Base-by-base conservation (phyloP, 2,797 vertebrate genomes). In the Astyanax mexicanus region DNA sequence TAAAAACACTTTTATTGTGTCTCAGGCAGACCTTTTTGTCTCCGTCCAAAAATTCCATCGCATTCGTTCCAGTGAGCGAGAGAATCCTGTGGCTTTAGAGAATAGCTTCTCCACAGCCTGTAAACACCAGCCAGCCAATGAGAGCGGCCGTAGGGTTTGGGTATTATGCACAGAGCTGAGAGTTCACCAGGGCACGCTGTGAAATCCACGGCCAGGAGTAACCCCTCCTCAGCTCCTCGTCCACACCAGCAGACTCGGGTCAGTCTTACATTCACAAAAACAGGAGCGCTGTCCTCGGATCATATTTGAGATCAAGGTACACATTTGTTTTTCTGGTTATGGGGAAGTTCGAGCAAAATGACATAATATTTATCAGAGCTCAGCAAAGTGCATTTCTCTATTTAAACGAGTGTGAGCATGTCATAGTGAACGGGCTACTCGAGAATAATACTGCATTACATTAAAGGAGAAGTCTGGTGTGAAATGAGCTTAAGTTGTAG, bases 61-160 rank as follows among this genome's bases (percentile, higher is more conserved):
- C 69, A 82, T 80, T 86, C 35, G 77, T 79, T 82, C 73, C 61
- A 57, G 69, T 37, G 23, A 74, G 58, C 12, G 72, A 74, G 72
- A 84, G 75, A 81, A 84, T 80, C 77, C 72, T 51, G 77, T 72
- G 71, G 55, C 42, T 55, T 51, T 64, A 11, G 57, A 80, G 47
- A 29, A 62, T 32, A 60, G 32, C 55, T 61, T 23, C n/a, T 21
- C 52, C 54, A 32, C 54, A 71, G 42, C 42, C 29, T 21, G 51
- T 65, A 19, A 68, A 51, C 27, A 35, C n/a, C 19, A 37, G 65
- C 65, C 65, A 51, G 45, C 65, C 65, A 68, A 68, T 49, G n/a
- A 49, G 45, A 37, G 44, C 10, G 35, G n/a, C 23, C 11, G 3
- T 1, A 51, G 6, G 45, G 4, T 21, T 62, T 47, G 15, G 47